Percentiles rank a stretch among this genome's conserved stretches.
These are phyloP conservation scores for Gobius niger DNA, from an alignment of 2,113 vertebrate genomes.

Conservation along the genomic window DNA sequence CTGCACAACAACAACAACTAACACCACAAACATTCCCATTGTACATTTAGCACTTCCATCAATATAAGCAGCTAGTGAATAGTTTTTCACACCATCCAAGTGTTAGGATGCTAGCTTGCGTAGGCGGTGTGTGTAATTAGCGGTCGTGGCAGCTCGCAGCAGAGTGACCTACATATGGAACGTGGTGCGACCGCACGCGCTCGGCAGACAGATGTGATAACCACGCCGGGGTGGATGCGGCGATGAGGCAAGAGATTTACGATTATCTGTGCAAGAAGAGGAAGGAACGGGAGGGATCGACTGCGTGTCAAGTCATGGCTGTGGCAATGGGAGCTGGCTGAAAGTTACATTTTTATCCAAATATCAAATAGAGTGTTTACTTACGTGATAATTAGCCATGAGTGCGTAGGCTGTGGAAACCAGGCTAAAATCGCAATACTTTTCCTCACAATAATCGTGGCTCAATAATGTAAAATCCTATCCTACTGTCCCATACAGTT, in stretches of 20 bases:
- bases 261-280: not conserved
- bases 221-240: not conserved
- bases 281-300: not conserved
- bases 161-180: constrained; percentile 66
- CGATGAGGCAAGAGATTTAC: not conserved
- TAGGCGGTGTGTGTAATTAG: constrained; percentile 41
- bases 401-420: no score
- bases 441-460: no score
- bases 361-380: no score
- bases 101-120: constrained; percentile 12
- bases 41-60: not conserved
- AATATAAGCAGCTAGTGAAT: not conserved
- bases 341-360: no score
- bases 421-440: no score
- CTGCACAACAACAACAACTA: not conserved
- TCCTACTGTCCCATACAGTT: no score
- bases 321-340: not conserved
- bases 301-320: not conserved
- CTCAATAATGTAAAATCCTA: no score
- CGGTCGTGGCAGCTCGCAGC: constrained; percentile 34
- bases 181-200: constrained; percentile 11
- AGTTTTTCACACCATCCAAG: not conserved
- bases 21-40: not conserved
- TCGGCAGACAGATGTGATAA: not conserved
- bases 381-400: no score